Base-by-base conservation (phyloP, 2,797 vertebrate genomes). In the Gastrophryne carolinensis region DNA sequence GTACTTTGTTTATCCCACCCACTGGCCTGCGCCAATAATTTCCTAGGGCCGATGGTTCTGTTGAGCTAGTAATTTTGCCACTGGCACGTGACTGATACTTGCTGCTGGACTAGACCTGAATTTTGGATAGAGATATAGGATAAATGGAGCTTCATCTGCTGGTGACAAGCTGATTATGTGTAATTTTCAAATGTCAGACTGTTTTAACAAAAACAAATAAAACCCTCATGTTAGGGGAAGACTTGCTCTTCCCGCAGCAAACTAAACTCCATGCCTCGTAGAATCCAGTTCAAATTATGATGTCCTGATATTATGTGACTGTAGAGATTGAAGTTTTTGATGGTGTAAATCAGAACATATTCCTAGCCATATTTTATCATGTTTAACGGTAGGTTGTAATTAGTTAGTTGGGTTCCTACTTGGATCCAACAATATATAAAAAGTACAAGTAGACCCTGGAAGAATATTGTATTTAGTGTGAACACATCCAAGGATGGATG, bases 81-180 rank as follows among this genome's bases (percentile, higher is more conserved):
- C 24, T 67, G 21, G 21, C 52, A 5, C n/a, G n/a, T n/a, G n/a
- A n/a, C 6, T 70, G 39, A 7, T 50, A 27, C 24, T 5, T 15
- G 34, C 35, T 52, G 21, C 39, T 41, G 57, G 32, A 69, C 66
- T 71, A 24, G 21, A 8, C 17, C 19, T 70, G 57, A 64, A 30
- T 66, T 70, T 29, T 44, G 49, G 13, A 15, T 34, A 52, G 47
- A 76, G 44, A 69, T 61, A 13, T 19, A 29, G 15, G 47, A 54
- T 54, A 53, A 70, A 35, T 29, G 53, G 32, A 21, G 23, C 30
- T 52, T 52, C 39, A 35, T 75, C 37, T 24, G 24, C 56, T 62
- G 56, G 27, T 75, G 39, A 52, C 53, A 75, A 67, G 54, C 30
- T 60, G 54, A 52, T 67, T 49, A 47, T 47, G 27, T 66, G 57